A percentile compares a stretch with the other conserved stretches of the same genome.
Conservation (phyloP, 2,888 invertebrate species). For the Blera fallax region DNA sequence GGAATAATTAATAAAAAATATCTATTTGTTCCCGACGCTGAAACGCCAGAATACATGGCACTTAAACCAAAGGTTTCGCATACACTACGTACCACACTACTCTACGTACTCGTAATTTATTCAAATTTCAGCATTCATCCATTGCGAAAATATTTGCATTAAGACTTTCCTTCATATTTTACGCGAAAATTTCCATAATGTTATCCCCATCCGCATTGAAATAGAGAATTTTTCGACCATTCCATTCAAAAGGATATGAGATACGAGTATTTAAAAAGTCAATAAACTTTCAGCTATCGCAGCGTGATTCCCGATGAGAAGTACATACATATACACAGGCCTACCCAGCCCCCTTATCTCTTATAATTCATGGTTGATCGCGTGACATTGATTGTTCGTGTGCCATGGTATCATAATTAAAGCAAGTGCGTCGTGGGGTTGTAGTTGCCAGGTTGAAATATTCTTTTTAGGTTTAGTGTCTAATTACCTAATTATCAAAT, state of each 20-base stretch:
- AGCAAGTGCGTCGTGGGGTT: not conserved
- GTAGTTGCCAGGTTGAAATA: not conserved
- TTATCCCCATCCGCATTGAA: not conserved
- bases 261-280: not conserved
- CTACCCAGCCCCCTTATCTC: not conserved
- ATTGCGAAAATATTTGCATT: slow-evolving; percentile 5
- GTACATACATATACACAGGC: not conserved
- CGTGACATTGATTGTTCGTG: slow-evolving; percentile 10
- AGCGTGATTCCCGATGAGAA: slow-evolving; percentile 3
- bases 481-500: no score
- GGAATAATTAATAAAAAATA: no score
- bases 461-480: not conserved
- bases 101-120: not conserved
- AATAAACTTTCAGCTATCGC: slow-evolving; percentile 6
- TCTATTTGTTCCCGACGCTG: not conserved
- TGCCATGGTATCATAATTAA: not conserved
- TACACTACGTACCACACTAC: no score
- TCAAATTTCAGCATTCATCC: slow-evolving; percentile 3
- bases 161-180: not conserved
- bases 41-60: not conserved
- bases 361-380: not conserved
- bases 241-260: not conserved
- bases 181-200: not conserved
- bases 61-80: not conserved
- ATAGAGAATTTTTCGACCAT: not conserved